These are phyloP conservation scores for Garrulus glandarius DNA, from an alignment of 2,797 vertebrate species.

Conservation along the genomic window DNA sequence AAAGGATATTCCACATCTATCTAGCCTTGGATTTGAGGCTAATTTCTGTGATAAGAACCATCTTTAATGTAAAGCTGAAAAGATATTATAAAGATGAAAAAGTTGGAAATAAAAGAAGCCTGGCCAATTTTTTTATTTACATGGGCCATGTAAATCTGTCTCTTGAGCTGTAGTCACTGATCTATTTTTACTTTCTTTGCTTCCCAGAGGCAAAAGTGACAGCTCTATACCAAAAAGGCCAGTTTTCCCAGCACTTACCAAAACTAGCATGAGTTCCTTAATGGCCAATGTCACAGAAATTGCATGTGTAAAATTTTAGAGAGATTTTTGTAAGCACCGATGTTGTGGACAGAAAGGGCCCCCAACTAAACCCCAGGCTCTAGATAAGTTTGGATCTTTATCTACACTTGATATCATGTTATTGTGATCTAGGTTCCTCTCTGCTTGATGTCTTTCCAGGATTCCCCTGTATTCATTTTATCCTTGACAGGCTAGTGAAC, in stretches of 20 bases:
- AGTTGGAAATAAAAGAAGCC: conserved; percentile 11
- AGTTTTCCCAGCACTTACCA: not conserved
- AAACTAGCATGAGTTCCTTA: not conserved
- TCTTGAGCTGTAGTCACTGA: not conserved
- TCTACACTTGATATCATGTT: not conserved
- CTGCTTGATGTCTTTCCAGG: conserved; percentile 40
- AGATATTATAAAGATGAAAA: not conserved
- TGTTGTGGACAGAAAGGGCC: not conserved
- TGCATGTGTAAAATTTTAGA: not conserved
- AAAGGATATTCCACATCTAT: not conserved
- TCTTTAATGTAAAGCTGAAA: conserved; percentile 24
- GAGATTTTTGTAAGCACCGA: not conserved
- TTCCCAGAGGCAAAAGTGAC: conserved; percentile 14
- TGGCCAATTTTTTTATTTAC: not conserved
- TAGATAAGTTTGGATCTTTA: not conserved
- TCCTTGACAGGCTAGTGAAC: not conserved
- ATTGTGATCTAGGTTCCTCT: not conserved
- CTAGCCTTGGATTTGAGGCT: not conserved
- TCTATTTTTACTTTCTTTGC: conserved; percentile 20
- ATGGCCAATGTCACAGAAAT: not conserved
- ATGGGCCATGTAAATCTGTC: not conserved
- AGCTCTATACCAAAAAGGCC: not conserved
- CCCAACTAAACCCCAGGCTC: not conserved
- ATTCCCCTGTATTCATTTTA: not conserved
- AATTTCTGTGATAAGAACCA: not conserved